phyloP scores from a whole-genome alignment of 2,113 vertebrate genomes.

The Asarcornis scutulata region DNA sequence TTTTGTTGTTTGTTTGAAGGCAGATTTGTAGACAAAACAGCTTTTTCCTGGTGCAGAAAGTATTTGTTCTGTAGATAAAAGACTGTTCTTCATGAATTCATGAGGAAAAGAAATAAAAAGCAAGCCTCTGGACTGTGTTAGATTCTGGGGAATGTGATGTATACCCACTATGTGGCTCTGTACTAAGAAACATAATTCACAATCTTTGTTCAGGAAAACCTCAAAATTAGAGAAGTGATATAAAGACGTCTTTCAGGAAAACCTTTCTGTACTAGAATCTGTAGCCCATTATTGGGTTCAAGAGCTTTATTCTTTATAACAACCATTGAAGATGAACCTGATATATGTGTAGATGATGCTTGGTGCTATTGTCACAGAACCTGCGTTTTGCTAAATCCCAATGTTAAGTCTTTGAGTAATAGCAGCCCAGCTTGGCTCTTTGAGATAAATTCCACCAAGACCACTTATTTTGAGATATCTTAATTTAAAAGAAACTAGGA shows the following conservation, averaged over 20 bases:
- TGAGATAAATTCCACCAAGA: neutral
- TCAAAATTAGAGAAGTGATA: neutral
- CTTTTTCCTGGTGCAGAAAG: neutral
- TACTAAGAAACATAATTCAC: neutral
- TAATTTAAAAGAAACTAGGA: neutral
- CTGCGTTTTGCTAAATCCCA: neutral
- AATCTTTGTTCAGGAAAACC: neutral
- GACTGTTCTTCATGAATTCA: neutral
- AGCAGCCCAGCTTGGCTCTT: neutral
- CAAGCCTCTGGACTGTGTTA: neutral
- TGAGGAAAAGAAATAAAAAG: neutral
- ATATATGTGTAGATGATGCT: neutral
- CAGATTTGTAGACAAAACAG: neutral
- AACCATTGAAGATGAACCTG: neutral
- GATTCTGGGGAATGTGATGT: neutral
- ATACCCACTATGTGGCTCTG: neutral
- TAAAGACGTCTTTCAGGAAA: neutral
- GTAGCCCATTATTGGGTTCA: neutral
- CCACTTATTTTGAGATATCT: neutral
- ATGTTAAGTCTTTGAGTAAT: neutral
- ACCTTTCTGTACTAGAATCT: neutral
- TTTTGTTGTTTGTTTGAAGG: neutral
- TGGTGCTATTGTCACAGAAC: neutral
- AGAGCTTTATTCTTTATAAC: neutral
- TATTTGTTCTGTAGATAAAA: neutral